A percentile compares a stretch with the other conserved stretches of the same genome.
Evolutionary conservation across 2,888 invertebrate species (phyloP).

Genomic region (Dromius quadrimaculatus): DNA sequence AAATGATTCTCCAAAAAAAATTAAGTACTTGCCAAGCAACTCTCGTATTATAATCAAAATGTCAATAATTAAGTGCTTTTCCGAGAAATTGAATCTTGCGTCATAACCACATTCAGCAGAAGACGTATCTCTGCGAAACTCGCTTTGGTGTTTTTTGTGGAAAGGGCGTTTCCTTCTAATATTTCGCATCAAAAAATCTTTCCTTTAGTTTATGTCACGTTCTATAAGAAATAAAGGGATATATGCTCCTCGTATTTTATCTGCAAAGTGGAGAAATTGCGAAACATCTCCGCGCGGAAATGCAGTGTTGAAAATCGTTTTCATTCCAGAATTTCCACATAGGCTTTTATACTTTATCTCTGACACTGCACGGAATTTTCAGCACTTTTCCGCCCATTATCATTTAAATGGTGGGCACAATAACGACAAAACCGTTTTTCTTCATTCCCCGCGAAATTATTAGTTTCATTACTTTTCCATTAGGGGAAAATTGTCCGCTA

Average conservation of each 20-base stretch:
- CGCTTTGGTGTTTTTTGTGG: conserved; percentile 5
- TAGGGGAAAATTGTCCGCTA: conserved; percentile 17
- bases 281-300: conserved; percentile 5
- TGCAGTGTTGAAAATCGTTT: conserved; percentile 37
- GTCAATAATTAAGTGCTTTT: too few species aligned
- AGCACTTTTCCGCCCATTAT: conserved; percentile 26
- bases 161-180: conserved; percentile 6
- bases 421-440: conserved; percentile 33
- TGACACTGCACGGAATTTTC: conserved; percentile 25
- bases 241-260: conserved; percentile 7
- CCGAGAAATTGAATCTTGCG: too few species aligned
- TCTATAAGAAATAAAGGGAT: background rate
- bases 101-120: background rate
- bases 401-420: conserved; percentile 33
- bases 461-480: conserved; percentile 44
- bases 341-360: conserved; percentile 41
- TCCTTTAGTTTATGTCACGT: conserved; percentile 4
- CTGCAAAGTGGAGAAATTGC: conserved; percentile 18
- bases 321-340: conserved; percentile 31
- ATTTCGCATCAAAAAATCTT: conserved; percentile 13
- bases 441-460: conserved; percentile 27
- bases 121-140: too few species aligned
- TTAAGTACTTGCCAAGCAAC: too few species aligned
- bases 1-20: too few species aligned
- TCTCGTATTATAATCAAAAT: too few species aligned